These are phyloP conservation scores for Apamea monoglypha DNA, from an alignment of 2,888 invertebrate genomes.

Conservation along the genomic window DNA sequence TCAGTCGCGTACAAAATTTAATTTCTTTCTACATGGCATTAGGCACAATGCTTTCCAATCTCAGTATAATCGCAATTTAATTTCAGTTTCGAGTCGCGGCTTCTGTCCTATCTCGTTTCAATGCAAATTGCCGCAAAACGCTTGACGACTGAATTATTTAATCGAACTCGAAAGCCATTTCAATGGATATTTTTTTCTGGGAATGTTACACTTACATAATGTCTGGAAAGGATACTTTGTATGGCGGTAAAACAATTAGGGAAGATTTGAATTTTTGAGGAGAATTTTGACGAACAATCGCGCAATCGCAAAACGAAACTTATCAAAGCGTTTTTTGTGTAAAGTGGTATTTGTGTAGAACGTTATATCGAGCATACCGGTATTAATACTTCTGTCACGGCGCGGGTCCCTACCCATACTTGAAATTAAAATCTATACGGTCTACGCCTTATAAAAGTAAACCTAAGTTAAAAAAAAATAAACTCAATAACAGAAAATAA, in stretches of 20 bases:
- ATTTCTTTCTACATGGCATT: slow-evolving; percentile 75
- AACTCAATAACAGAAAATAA: no score
- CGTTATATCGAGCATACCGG: no score
- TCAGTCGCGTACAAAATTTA: slow-evolving; percentile 77
- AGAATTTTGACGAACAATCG: background rate
- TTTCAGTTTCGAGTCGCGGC: slow-evolving; percentile 77
- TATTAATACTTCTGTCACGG: no score
- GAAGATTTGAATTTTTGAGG: background rate
- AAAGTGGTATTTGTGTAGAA: no score
- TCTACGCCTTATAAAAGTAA: no score
- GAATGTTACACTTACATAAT: slow-evolving; percentile 40
- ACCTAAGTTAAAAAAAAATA: no score
- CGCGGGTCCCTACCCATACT: no score
- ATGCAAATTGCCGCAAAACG: slow-evolving; percentile 81
- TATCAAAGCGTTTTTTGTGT: no score
- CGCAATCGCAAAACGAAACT: no score
- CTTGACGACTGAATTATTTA: slow-evolving; percentile 78
- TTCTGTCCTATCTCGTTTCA: slow-evolving; percentile 81
- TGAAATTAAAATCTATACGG: no score
- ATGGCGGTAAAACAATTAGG: slow-evolving; percentile 20
- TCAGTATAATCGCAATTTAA: slow-evolving; percentile 81
- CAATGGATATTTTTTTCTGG: slow-evolving; percentile 54
- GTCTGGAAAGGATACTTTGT: slow-evolving; percentile 6
- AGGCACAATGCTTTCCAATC: slow-evolving; percentile 77
- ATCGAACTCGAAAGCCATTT: slow-evolving; percentile 66